Base-by-base conservation (phyloP, 2,888 invertebrate species). In the Cosmia pyralina region DNA sequence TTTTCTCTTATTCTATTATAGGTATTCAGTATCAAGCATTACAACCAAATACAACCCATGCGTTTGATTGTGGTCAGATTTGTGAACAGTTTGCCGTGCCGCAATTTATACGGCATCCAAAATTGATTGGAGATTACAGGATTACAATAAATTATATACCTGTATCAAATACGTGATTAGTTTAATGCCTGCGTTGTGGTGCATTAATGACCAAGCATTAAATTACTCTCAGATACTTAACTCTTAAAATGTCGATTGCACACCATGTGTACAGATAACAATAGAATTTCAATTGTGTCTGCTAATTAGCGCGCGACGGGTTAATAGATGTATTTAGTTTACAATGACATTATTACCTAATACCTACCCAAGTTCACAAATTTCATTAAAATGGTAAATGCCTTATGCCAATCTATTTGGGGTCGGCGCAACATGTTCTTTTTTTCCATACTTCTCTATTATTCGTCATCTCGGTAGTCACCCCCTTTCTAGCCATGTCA, bases 91-190 rank as follows among this genome's bases (percentile, higher is more conserved):
- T 65, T 38, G 67, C 38, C 46, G n/a, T 68, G 8, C 28, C 11
- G 46, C 84, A 81, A 82, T 81, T 71, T 79, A 80, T 81, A 74
- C 69, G 62, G 50, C 48, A 44, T 59, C 34, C 69, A 52, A 74
- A 77, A 82, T 82, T 84, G 82, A 82, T 84, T 77, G 60, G 67
- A 53, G 72, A 77, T 84, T 77, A 77, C 46, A 52, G 82, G 85
- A 81, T 81, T 77, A 72, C 53, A 67, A 77, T 84, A 69, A 69
- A 81, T 84, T 81, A 74, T 64, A 55, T 58, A 72, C 46, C 6
- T 60, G 17, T 67, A 71, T 77, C 73, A 62, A 65, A 71, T 71
- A 48, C 41, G 55, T 67, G 82, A 77, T 82, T 74, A 76, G 76
- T 73, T 65, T 72, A 83, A 76, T 80, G 15, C 58, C 62, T 53